These are phyloP conservation scores for Euschistus heros DNA, from an alignment of 1,140 invertebrate genomes.

Conservation along the genomic window DNA sequence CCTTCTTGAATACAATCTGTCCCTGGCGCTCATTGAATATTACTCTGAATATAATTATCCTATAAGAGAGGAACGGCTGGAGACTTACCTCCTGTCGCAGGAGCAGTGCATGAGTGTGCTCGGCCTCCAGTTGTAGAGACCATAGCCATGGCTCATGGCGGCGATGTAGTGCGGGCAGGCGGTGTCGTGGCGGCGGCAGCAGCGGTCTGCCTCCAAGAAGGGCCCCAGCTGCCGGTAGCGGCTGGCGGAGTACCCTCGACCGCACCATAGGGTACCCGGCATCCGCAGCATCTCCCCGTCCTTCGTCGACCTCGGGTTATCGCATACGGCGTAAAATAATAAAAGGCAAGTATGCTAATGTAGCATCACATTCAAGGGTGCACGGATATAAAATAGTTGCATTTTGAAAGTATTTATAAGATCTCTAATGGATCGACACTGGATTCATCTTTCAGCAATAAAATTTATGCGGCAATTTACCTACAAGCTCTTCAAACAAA, in stretches of 20 bases:
- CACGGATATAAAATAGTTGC: too few relatives aligned
- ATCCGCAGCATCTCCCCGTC: slow-evolving; percentile 50
- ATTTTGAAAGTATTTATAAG: too few relatives aligned
- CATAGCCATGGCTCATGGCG: slow-evolving; percentile 62
- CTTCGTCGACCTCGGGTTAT: neutral
- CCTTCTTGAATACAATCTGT: too few relatives aligned
- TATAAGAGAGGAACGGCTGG: neutral
- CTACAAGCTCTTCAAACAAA: too few relatives aligned
- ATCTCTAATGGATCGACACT: too few relatives aligned
- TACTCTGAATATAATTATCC: too few relatives aligned
- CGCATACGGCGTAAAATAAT: too few relatives aligned
- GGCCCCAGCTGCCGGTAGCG: slow-evolving; percentile 66
- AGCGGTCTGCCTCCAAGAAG: slow-evolving; percentile 63
- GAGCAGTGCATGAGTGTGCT: slow-evolving; percentile 78
- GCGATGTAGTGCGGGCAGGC: slow-evolving; percentile 70
- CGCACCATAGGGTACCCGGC: slow-evolving; percentile 81
- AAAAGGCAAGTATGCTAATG: too few relatives aligned
- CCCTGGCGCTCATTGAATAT: too few relatives aligned
- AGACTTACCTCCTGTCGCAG: slow-evolving; percentile 73
- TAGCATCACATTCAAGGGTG: too few relatives aligned
- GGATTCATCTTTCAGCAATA: too few relatives aligned
- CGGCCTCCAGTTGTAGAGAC: slow-evolving; percentile 70
- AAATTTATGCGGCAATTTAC: too few relatives aligned
- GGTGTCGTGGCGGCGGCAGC: slow-evolving; percentile 72
- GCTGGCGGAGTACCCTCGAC: slow-evolving; percentile 61